phyloP scores from a whole-genome alignment of 2,888 invertebrate genomes.

The Hecatera dysodea region DNA sequence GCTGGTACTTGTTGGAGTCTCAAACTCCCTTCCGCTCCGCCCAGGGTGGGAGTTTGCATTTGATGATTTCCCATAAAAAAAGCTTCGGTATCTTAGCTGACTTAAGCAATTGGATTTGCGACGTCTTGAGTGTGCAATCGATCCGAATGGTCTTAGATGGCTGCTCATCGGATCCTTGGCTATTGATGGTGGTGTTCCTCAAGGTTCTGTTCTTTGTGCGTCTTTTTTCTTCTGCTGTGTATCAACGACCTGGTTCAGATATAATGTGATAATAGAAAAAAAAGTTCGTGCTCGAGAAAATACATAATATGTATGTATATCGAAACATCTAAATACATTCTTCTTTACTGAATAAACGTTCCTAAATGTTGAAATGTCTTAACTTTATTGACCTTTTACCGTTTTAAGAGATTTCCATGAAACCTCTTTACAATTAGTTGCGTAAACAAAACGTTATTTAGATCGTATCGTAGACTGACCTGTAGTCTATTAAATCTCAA shows the following conservation, averaged over 20 bases:
- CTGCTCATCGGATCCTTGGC: not conserved
- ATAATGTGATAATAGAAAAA: not conserved
- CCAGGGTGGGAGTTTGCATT: too few relatives aligned
- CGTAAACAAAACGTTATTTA: not conserved
- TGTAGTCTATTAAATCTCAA: too few relatives aligned
- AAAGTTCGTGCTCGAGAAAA: not conserved
- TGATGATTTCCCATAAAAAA: too few relatives aligned
- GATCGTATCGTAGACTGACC: too few relatives aligned
- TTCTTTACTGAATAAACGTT: not conserved
- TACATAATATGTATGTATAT: too few relatives aligned
- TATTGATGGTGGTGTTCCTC: not conserved
- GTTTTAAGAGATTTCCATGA: not conserved
- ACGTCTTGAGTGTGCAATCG: not conserved
- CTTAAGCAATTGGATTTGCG: not conserved
- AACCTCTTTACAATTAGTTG: constrained; percentile 11
- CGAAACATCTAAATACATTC: not conserved
- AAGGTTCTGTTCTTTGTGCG: not conserved
- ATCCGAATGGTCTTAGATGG: not conserved
- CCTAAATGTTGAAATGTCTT: not conserved
- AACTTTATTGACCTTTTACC: not conserved
- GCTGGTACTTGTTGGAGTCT: too few relatives aligned
- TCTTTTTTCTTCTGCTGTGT: not conserved
- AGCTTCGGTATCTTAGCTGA: not conserved
- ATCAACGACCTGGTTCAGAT: not conserved
- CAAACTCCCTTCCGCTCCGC: too few relatives aligned